These are phyloP conservation scores for Macroglossus sobrinus DNA, from an alignment of 2,113 vertebrate species.

Conservation along the genomic window DNA sequence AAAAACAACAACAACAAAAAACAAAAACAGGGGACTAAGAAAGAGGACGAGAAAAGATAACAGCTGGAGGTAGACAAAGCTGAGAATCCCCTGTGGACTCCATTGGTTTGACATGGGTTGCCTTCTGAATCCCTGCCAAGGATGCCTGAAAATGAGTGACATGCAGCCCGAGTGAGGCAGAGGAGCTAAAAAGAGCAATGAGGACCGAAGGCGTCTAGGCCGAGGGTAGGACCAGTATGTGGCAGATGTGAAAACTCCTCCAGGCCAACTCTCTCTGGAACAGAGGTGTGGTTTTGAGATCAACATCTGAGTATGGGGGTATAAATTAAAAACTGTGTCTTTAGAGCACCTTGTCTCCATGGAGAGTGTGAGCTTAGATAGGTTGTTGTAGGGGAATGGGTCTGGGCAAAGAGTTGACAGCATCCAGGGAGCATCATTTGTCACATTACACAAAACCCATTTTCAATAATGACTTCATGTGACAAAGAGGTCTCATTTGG, in stretches of 20 bases:
- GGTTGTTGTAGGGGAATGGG: background rate
- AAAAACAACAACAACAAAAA: background rate
- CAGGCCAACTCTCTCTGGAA: too few species aligned
- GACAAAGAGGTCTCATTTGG: background rate
- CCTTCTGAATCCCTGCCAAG: background rate
- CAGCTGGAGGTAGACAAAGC: background rate
- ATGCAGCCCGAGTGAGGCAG: too few species aligned
- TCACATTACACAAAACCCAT: accelerated
- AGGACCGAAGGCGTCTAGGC: too few species aligned
- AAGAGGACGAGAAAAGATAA: background rate
- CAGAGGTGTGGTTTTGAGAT: background rate
- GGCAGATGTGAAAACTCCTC: background rate
- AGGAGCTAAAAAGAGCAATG: background rate
- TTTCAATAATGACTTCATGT: background rate
- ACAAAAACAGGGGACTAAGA: background rate
- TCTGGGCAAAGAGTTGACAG: background rate
- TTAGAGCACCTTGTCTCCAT: too few species aligned
- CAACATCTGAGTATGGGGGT: background rate
- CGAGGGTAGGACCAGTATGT: too few species aligned
- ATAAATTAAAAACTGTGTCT: accelerated
- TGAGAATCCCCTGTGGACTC: background rate
- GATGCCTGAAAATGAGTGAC: background rate
- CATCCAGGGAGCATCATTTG: background rate
- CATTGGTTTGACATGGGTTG: background rate
- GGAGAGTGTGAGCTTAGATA: background rate